Evolutionary conservation across 2,113 vertebrate species (phyloP).

Genomic region (Solenodon paradoxus): DNA sequence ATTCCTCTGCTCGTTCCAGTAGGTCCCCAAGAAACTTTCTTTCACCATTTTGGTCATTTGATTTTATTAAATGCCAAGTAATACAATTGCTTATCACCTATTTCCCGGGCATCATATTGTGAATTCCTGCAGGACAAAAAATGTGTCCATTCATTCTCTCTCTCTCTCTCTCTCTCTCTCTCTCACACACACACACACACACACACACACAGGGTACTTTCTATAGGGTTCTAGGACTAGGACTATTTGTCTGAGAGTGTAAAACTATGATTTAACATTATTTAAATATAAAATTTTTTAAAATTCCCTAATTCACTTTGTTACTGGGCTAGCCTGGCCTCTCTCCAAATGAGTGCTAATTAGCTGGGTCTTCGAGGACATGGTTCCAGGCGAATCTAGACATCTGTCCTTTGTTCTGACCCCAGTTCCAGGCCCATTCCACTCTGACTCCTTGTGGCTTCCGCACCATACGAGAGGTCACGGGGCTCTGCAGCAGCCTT

Average conservation of each 20-base stretch:
- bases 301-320: not conserved
- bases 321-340: not conserved
- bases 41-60: not conserved
- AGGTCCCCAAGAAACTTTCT: not conserved
- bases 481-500: accelerated
- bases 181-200: not conserved
- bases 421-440: not conserved
- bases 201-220: not conserved
- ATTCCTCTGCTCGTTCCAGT: not conserved
- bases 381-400: not conserved
- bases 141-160: too few species aligned
- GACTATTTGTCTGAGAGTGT: not conserved
- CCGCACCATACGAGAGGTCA: too few species aligned
- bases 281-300: too few species aligned
- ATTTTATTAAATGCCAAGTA: constrained; percentile 43
- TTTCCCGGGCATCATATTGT: not conserved
- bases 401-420: not conserved
- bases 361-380: not conserved
- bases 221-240: not conserved
- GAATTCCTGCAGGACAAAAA: not conserved
- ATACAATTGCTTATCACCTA: not conserved
- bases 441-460: not conserved
- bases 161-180: not conserved
- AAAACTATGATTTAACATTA: not conserved
- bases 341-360: constrained; percentile 17